Conservation (phyloP, 2,113 vertebrate species). For the Marcusenius ussheri region DNA sequence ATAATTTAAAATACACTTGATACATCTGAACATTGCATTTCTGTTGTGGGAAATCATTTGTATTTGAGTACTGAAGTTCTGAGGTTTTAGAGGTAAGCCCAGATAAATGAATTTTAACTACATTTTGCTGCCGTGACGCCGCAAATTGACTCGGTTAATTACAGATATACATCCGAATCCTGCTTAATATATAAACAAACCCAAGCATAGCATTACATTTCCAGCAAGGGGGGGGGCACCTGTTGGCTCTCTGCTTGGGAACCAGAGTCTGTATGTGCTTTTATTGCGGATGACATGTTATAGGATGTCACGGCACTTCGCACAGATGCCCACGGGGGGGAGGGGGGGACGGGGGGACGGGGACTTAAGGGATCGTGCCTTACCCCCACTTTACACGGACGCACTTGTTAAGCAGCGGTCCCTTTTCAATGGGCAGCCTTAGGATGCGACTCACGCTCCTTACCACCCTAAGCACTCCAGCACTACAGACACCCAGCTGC, state of each 20-base stretch:
- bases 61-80: not conserved
- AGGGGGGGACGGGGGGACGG: not conserved
- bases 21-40: not conserved
- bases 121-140: not conserved
- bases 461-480: constrained; percentile 21
- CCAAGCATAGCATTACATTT: not conserved
- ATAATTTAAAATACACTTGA: not conserved
- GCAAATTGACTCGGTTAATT: not conserved
- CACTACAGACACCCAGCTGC: constrained; percentile 20
- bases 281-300: not conserved
- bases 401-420: constrained; percentile 14
- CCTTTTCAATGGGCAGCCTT: constrained; percentile 22
- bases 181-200: not conserved
- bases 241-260: not conserved
- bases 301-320: not conserved
- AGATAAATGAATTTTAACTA: not conserved
- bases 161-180: not conserved
- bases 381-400: not conserved
- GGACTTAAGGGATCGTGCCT: not conserved
- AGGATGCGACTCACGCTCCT: constrained; percentile 30
- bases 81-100: not conserved
- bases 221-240: not conserved
- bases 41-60: not conserved
- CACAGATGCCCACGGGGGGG: not conserved
- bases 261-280: not conserved